Evolutionary conservation across 2,888 invertebrate species (phyloP), one percentile per base, ranked within the genome.

Genomic region (Xestobium rufovillosum): DNA sequence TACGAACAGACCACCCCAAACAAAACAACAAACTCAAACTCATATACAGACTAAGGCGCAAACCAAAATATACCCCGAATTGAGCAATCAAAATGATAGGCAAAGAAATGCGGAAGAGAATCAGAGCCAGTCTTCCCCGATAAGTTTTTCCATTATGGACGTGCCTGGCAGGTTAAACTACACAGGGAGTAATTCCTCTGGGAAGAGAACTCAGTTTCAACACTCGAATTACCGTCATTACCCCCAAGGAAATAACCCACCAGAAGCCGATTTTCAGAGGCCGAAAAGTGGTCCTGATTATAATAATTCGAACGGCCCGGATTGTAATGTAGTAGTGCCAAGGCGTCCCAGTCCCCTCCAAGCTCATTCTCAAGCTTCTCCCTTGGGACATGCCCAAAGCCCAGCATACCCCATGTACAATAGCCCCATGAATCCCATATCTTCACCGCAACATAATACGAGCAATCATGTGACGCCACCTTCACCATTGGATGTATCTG

Each of bases 321-420:
- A 81, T 51, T 80, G 80, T 62, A 67, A 72, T 52, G 78, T 76
- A 25, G 79, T 76, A 27, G 75, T 76, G 13, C 77, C 80, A 3
- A 69, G 82, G 50, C 68, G 82, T 50, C 80, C 78, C 17, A 83
- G 83, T 63, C 83, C 71, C 43, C 67, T 70, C 59, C 81, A 75
- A 57, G 74, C 76, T 6, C 78, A 80, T 52, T 78, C 83, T 8
- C 81, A 82, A 58, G 77, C 80, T 23, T 82, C 82, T 39, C 83
- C 83, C 2, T 56, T 83, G 34, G 78, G 80, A 34, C 83, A 83
- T 63, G 81, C 78, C 15, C 78, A 81, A 50, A 83, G 83, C 66
- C 83, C 83, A 31, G 83, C 81, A 36, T 87, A 87, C 68, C 86
- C 86, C 26, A 76, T 84, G 73, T 87, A 87, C 62, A 83, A 86